Percentiles rank a stretch among this genome's conserved stretches.
These are phyloP conservation scores for Campopleginae sp. DNA, from an alignment of 2,888 invertebrate species.

Conservation along the genomic window DNA sequence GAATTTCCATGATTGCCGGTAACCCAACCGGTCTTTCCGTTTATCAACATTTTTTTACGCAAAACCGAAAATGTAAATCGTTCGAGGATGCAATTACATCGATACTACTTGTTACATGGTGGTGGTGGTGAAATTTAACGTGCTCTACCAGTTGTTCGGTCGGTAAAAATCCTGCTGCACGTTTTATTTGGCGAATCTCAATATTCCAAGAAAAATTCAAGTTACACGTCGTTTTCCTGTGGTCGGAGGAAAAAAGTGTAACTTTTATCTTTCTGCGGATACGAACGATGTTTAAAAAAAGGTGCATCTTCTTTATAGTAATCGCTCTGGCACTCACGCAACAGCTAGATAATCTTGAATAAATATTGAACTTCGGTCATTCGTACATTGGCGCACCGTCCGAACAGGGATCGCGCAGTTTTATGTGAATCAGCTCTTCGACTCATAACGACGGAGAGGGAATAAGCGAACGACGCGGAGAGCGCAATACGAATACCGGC, in stretches of 20 bases:
- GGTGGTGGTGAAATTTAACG: background rate
- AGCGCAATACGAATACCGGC: slow-evolving; percentile 53
- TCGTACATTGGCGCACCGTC: background rate
- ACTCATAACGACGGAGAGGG: background rate
- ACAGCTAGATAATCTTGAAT: no score
- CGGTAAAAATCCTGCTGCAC: no score
- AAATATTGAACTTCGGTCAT: background rate
- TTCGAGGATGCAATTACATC: background rate
- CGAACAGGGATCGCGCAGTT: background rate
- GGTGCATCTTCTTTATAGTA: no score
- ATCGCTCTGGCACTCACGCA: no score
- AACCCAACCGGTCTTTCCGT: background rate
- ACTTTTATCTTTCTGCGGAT: no score
- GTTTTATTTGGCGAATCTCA: no score
- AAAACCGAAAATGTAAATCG: background rate
- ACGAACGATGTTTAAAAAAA: no score
- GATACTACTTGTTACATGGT: background rate
- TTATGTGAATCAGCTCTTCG: background rate
- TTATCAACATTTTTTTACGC: background rate
- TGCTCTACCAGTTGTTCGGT: no score
- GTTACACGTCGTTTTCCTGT: no score
- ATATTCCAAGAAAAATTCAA: no score
- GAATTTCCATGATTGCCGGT: background rate
- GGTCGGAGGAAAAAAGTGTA: no score
- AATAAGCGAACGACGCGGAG: background rate